Evolutionary conservation across 2,888 invertebrate species (phyloP), one percentile per base, ranked within the genome.

Genomic region (Sturmia bella): DNA sequence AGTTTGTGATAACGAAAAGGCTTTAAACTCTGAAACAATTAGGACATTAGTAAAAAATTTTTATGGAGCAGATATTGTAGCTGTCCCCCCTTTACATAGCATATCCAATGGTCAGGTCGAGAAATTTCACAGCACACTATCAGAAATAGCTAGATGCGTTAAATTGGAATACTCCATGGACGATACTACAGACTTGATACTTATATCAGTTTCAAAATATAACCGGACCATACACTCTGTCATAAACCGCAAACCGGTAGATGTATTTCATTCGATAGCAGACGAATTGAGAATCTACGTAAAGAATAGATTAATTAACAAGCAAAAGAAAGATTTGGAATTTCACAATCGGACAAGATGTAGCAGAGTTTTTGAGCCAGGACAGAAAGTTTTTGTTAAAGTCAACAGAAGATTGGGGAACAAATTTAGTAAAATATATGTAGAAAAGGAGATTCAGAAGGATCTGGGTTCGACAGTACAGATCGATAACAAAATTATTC

Each of bases 31-130:
- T 27, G 27, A 3, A 27, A 4, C 27, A 27, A 27, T 27, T 6
- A 27, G 6, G 6, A 27, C 27, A 4, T 27, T 27, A 3, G 3
- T 27, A 6, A 27, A 27, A 27, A 27, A 27, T 27, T 27, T 27
- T 6, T 27, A 27, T 27, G 6, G 27, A 27, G 6, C 27, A 4
- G 27, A 27, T 4, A 6, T 27, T 4, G 27, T 27, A 4, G 27
- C 27, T 27, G 27, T 27, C 6, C 56, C 39, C n/a, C 64, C 64
- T 27, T 32, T 74, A 12, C 56, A 73, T 15, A 73, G 73, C 39
- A 57, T 54, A 17, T 83, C 84, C 13, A 85, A 84, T 43, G 84
- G 83, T 1, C 81, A 85, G 21, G 84, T 84, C 17, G 83, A 85
- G 24, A 50, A 78, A 9, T 72, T 85, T 37, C 80, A 84, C 32